These are phyloP conservation scores for Ifrita kowaldi DNA, from an alignment of 2,113 vertebrate species.

Conservation along the genomic window DNA sequence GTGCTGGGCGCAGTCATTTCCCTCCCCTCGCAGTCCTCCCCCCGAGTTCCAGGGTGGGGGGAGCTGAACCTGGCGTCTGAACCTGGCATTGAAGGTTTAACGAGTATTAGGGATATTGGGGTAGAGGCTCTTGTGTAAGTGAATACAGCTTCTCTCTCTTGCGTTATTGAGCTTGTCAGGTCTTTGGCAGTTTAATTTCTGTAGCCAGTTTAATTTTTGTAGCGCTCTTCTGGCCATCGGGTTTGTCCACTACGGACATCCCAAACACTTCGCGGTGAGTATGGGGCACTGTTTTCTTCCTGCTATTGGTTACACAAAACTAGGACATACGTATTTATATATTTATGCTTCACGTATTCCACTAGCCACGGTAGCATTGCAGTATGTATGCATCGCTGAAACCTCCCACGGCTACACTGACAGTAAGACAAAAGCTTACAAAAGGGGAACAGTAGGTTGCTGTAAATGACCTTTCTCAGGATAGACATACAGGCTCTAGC, in stretches of 20 bases:
- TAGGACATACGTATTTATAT: fast-evolving
- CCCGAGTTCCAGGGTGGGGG: too few species aligned
- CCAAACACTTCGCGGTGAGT: fast-evolving
- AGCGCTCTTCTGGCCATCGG: fast-evolving
- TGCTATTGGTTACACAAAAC: fast-evolving
- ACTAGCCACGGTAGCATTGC: neutral
- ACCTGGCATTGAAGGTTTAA: neutral
- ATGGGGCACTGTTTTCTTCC: fast-evolving
- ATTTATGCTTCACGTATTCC: neutral
- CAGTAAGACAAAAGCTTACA: neutral
- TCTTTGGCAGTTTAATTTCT: neutral
- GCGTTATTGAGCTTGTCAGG: neutral
- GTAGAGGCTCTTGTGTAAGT: neutral
- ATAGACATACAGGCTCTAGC: neutral
- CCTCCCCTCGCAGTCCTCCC: too few species aligned
- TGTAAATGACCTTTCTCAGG: neutral
- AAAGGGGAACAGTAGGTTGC: neutral
- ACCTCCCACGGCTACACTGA: neutral
- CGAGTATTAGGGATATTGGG: neutral
- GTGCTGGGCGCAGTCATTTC: neutral
- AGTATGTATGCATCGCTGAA: neutral
- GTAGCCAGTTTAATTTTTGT: neutral
- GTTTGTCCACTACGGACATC: neutral
- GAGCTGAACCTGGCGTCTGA: neutral
- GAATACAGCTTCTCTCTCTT: too few species aligned